Percentiles rank a stretch among this genome's conserved stretches.
phyloP scores from a whole-genome alignment of 2,113 vertebrate species.

The Scortum barcoo region DNA sequence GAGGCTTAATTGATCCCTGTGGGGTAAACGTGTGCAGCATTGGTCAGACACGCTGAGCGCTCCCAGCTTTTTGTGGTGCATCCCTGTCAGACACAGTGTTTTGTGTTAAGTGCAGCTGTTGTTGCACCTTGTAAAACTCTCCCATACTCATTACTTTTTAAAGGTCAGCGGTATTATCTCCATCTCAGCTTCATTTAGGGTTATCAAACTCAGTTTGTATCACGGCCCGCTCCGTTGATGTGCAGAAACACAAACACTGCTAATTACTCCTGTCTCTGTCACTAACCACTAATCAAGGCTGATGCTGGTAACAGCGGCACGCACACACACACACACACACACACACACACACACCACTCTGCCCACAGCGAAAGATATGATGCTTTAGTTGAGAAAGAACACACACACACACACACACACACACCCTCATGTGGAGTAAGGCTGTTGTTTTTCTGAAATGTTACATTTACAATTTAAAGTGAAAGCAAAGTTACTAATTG shows the following conservation, averaged over 20 bases:
- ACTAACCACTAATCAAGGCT: slow-evolving; percentile 45
- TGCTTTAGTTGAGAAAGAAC: background rate
- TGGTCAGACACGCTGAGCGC: background rate
- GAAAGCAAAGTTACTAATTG: background rate
- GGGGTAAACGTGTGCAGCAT: slow-evolving; percentile 1
- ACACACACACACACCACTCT: slow-evolving; percentile 4
- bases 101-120: slow-evolving; percentile 17
- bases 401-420: background rate
- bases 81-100: slow-evolving; percentile 9
- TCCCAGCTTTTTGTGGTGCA: background rate
- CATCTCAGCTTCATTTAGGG: slow-evolving; percentile 30
- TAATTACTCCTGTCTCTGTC: slow-evolving; percentile 54
- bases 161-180: slow-evolving; percentile 50
- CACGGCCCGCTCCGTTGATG: background rate
- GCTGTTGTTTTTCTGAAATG: background rate
- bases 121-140: slow-evolving; percentile 23
- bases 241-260: slow-evolving; percentile 47
- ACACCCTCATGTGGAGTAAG: too few relatives aligned
- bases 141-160: slow-evolving; percentile 24
- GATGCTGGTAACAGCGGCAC: slow-evolving; percentile 42
- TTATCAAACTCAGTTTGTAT: slow-evolving; percentile 44
- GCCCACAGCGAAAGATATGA: slow-evolving; percentile 14
- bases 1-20: slow-evolving; percentile 31
- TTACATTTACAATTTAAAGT: slow-evolving; percentile 13
- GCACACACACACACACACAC: slow-evolving; percentile 20